Percentiles rank a stretch among this genome's conserved stretches.
Evolutionary conservation across 2,888 invertebrate species (phyloP).

Genomic region (Hydropsyche betteni): DNA sequence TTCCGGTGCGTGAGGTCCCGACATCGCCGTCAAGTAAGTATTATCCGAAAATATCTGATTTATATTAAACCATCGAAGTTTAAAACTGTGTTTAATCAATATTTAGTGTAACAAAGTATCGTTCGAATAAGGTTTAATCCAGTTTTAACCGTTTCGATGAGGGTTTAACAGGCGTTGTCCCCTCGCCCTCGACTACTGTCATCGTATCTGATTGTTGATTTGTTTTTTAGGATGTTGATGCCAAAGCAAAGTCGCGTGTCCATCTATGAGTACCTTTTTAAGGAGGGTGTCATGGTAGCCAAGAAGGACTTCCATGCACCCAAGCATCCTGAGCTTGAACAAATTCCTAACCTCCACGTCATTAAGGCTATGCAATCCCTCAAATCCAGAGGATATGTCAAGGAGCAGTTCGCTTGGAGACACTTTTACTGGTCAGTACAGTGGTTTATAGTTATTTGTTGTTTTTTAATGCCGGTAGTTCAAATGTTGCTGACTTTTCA

Average conservation of each 20-base stretch:
- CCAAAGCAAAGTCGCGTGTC: conserved; percentile 96
- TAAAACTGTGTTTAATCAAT: neutral
- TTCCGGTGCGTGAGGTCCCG: conserved; percentile 16
- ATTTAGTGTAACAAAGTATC: neutral
- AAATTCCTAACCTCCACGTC: conserved; percentile 96
- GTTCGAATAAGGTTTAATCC: too few relatives aligned
- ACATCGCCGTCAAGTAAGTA: conserved; percentile 25
- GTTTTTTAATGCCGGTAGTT: neutral
- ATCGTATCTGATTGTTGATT: too few relatives aligned
- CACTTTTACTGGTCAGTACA: conserved; percentile 92
- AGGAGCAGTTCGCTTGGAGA: conserved; percentile 99
- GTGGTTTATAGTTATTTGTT: neutral
- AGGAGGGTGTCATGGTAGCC: conserved; percentile 99
- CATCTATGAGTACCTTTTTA: conserved; percentile 98
- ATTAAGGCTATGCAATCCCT: conserved; percentile 98
- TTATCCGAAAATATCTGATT: conserved; percentile 3
- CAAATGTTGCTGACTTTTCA: neutral
- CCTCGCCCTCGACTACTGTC: neutral
- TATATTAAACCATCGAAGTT: neutral
- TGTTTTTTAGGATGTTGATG: conserved; percentile 93
- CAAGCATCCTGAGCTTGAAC: conserved; percentile 96
- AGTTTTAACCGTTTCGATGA: too few relatives aligned
- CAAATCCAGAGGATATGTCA: conserved; percentile 96
- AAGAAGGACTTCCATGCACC: conserved; percentile 98
- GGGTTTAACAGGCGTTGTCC: too few relatives aligned